Evolutionary conservation across 2,113 vertebrate species (phyloP), one percentile per base, ranked within the genome.

Genomic region (Sander vitreus): DNA sequence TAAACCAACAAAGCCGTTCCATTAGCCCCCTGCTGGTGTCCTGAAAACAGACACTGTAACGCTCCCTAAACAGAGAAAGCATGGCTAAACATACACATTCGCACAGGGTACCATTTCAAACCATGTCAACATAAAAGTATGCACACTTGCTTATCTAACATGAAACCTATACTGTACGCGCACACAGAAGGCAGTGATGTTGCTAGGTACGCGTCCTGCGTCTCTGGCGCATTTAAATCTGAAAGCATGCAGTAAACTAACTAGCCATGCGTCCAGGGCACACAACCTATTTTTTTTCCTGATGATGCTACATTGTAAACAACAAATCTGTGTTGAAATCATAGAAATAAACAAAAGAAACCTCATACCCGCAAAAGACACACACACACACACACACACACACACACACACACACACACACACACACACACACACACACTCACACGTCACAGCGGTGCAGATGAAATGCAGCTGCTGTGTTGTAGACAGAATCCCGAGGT

Each of bases 1-100:
- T 97, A 97, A 97, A 98, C 97, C 96, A 98, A 97, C 97, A 99
- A 98, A 97, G 97, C 94, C 91, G 95, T 97, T 97, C 97, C 97
- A 98, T 99, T 98, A 98, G 96, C 96, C 97, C 96, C 97, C 97
- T 93, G 96, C 97, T 97, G 98, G 93, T 96, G 94, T 96, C 94
- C 96, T 97, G 94, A 97, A 97, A 97, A 95, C 96, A 97, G 96
- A 95, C 96, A 96, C 96, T 83, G 85, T 79, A 85, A 83, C 58
- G 73, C 81, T 87, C 85, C 95, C 94, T 93, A 95, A 95, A 93
- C 93, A 80, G 85, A 90, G 86, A 88, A 48, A 66, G 68, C 79
- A 80, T 55, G 1, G 39, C 70, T 80, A 63, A 77, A 84, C 71
- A 89, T 33, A 27, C 64, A 60, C 58, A 36, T 90, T 88, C 39